phyloP scores from a whole-genome alignment of 2,888 invertebrate species.

The Bugulina stolonifera region DNA sequence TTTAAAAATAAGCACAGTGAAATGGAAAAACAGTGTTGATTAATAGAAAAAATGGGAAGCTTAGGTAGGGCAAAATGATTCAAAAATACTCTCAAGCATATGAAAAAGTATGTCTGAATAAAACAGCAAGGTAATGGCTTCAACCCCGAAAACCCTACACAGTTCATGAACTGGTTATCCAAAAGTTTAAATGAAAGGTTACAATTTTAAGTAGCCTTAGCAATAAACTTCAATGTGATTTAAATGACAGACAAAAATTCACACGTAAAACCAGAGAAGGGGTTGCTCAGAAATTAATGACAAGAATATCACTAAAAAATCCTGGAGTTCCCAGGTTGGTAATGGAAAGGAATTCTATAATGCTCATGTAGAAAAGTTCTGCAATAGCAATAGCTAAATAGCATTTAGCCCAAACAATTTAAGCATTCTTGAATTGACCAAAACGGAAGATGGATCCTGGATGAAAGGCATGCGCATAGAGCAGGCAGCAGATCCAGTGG shows the following conservation, averaged over 20 bases:
- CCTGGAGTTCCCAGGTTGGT: neutral
- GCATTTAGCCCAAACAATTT: neutral
- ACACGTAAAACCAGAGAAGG: neutral
- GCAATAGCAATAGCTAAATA: neutral
- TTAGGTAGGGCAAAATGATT: neutral
- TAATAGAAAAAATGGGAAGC: neutral
- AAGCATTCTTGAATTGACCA: neutral
- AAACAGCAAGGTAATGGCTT: neutral
- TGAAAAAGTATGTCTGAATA: neutral
- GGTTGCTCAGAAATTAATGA: neutral
- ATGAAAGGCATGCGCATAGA: neutral
- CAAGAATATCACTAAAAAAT: neutral
- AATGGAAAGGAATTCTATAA: neutral
- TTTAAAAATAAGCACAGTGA: neutral
- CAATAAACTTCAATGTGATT: neutral
- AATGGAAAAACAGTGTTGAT: neutral
- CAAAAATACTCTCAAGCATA: neutral
- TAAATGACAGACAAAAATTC: neutral
- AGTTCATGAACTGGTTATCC: neutral
- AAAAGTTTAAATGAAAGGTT: neutral
- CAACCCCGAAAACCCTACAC: neutral
- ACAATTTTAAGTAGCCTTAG: neutral
- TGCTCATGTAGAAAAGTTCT: neutral
- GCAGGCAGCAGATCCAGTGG: neutral
- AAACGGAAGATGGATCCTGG: neutral